Percentiles rank a stretch among this genome's conserved stretches.
These are phyloP conservation scores for Luehdorfia chinensis DNA, from an alignment of 1,140 invertebrate genomes.

Conservation along the genomic window DNA sequence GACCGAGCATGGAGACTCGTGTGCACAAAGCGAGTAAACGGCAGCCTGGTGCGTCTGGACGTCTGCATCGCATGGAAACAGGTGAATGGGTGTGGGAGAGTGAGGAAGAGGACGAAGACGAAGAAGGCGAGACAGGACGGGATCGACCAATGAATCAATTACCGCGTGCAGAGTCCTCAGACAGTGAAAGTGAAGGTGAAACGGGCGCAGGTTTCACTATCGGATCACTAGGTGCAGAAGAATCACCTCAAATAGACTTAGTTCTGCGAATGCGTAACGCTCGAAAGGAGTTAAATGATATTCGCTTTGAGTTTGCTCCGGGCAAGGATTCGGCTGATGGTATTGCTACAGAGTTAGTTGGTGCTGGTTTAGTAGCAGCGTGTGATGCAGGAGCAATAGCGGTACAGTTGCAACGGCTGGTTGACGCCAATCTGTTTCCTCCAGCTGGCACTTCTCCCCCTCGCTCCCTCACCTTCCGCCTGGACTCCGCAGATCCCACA, in stretches of 20 bases:
- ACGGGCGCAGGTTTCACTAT: slow-evolving; percentile 54
- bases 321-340: slow-evolving; percentile 97
- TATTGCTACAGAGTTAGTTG: slow-evolving; percentile 96
- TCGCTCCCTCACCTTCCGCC: slow-evolving; percentile 90
- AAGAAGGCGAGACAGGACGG: slow-evolving; percentile 53
- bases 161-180: slow-evolving; percentile 77
- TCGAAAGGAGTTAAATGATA: slow-evolving; percentile 96
- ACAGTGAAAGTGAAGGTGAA: slow-evolving; percentile 71
- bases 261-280: slow-evolving; percentile 82
- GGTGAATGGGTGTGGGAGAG: slow-evolving; percentile 99
- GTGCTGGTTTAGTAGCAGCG: slow-evolving; percentile 95
- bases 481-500: slow-evolving; percentile 84
- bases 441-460: slow-evolving; percentile 23
- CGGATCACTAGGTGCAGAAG: slow-evolving; percentile 44
- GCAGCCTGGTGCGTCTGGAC: slow-evolving; percentile 93
- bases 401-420: slow-evolving; percentile 94
- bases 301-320: slow-evolving; percentile 97
- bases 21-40: slow-evolving; percentile 92
- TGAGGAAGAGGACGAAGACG: slow-evolving; percentile 79
- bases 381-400: slow-evolving; percentile 94
- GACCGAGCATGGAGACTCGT: slow-evolving; percentile 91
- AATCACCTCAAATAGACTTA: slow-evolving; percentile 54
- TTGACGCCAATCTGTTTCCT: slow-evolving; percentile 51
- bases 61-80: slow-evolving; percentile 95
- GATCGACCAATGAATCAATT: slow-evolving; percentile 79